These are phyloP conservation scores for Acanthopagrus latus DNA, from an alignment of 2,797 vertebrate species.

Conservation along the genomic window DNA sequence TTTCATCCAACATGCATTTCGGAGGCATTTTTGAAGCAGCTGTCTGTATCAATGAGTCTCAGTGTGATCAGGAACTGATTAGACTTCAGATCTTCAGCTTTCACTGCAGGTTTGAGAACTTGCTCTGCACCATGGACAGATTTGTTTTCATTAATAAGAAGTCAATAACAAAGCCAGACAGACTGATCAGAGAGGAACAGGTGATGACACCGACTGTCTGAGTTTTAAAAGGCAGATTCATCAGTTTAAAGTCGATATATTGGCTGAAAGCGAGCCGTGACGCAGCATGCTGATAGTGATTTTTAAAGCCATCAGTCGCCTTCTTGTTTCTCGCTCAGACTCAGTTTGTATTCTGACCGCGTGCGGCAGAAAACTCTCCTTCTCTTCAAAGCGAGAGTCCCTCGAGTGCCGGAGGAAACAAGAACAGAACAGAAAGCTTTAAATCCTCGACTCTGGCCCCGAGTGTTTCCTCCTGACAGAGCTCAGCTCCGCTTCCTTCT, in stretches of 20 bases:
- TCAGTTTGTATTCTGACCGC: conserved; percentile 19
- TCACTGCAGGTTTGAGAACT: not conserved
- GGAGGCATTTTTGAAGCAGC: no score
- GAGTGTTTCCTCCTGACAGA: conserved; percentile 5
- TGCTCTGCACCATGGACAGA: no score
- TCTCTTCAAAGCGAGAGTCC: conserved; percentile 10
- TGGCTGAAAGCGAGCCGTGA: not conserved
- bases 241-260: not conserved
- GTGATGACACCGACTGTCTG: not conserved
- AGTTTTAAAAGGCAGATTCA: not conserved
- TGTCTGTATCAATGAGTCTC: no score
- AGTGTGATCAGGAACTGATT: no score
- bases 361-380: not conserved
- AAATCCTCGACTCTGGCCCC: conserved; percentile 8
- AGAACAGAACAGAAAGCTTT: conserved; percentile 14
- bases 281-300: not conserved
- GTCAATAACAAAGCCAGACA: not conserved
- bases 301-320: not conserved
- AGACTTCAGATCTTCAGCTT: no score
- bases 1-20: no score
- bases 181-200: not conserved
- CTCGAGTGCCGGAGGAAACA: not conserved
- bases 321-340: not conserved
- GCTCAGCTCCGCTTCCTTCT: not conserved
- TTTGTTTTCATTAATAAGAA: not conserved